Base-by-base conservation (phyloP, 92 coral and sea anemone genomes). In the Diadumene lineata region DNA sequence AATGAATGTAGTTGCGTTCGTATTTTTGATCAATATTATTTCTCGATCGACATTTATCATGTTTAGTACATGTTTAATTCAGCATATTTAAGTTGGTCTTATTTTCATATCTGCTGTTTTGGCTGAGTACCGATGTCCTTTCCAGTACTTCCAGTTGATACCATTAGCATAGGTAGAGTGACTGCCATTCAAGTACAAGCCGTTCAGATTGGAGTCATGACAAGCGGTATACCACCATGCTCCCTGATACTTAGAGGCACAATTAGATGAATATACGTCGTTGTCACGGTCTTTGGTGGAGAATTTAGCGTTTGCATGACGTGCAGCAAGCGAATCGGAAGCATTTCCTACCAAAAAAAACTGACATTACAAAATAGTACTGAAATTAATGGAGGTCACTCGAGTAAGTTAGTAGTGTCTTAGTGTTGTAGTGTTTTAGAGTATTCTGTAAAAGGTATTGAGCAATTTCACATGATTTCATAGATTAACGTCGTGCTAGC, bases 71-170 rank as follows among this genome's bases (percentile, higher is more conserved):
- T n/a, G n/a, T n/a, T n/a, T n/a, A n/a, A n/a, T n/a, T n/a, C n/a
- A n/a, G n/a, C n/a, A n/a, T n/a, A n/a, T n/a, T n/a, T 53, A 53
- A 2, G 58, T 53, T 53, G 87, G 84, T 58, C 77, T 74, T 31
- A 82, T 77, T 73, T 86, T 86, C 90, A 85, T 85, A 31, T 77
- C 85, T 16, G 86, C 67, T 27, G 68, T 44, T 44, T 75, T 81
- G 0, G 66, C 46, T 17, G 87, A 82, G 66, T 60, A 71, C 10
- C 60, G 0, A 33, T 72, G 16, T 1, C 80, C 76, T 51, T 77
- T 66, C 84, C 86, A 86, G 15, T 8, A 0, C 0, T 64, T 0
- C 91, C 91, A 86, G 74, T 60, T 82, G 10, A 81, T 77, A 1
- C 86, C 86, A 11, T 68, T 33, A 23, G 77, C 78, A 11, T 11